These are phyloP conservation scores for Patella pellucida DNA, from an alignment of 2,888 invertebrate species.

Conservation along the genomic window DNA sequence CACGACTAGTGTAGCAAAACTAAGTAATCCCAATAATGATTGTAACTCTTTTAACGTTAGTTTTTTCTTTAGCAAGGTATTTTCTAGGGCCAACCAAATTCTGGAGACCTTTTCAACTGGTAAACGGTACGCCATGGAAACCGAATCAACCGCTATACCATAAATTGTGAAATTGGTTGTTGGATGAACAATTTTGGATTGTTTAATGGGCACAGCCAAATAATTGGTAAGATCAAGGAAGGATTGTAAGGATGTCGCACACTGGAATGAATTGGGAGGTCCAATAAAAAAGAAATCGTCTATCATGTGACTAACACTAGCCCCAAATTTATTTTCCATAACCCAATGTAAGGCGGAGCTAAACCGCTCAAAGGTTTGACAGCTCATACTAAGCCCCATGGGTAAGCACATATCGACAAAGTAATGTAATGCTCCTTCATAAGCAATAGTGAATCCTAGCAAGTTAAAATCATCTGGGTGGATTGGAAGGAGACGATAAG, in stretches of 20 bases:
- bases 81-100: not conserved
- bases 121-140: not conserved
- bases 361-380: constrained; percentile 1
- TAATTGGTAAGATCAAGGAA: not conserved
- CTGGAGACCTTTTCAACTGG: not conserved
- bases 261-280: not conserved
- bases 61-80: no score
- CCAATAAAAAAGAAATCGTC: not conserved
- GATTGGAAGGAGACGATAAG: not conserved
- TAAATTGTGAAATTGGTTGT: not conserved
- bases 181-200: not conserved
- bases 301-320: not conserved
- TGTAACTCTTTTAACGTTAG: no score
- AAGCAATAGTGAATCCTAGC: not conserved
- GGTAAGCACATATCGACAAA: constrained; percentile 13
- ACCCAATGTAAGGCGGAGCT: constrained; percentile 16
- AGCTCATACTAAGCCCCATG: constrained; percentile 2
- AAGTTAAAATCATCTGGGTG: no score
- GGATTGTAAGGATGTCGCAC: not conserved
- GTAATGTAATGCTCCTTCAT: not conserved
- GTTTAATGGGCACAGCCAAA: not conserved
- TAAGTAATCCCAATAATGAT: no score
- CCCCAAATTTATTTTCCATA: not conserved
- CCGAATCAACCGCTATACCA: not conserved
- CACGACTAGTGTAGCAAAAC: no score